Evolutionary conservation across 2,888 invertebrate species (phyloP).

Genomic region (Eledone cirrhosa): DNA sequence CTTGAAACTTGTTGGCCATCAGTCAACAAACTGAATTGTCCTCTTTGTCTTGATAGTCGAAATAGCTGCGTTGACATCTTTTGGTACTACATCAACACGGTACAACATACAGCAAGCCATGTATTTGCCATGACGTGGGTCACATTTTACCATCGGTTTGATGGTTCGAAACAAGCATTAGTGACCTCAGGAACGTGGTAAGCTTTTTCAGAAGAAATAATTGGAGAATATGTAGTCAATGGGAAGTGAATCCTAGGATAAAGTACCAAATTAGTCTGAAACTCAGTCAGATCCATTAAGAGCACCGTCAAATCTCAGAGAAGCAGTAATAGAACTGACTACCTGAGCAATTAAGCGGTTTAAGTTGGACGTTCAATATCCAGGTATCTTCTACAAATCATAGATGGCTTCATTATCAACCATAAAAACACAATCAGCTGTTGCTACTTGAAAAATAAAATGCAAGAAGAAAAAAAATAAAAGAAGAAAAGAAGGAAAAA

Average conservation of each 20-base stretch:
- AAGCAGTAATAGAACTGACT: too few species aligned
- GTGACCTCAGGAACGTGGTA: constrained; percentile 43
- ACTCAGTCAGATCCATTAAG: constrained; percentile 70
- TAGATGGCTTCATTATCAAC: constrained; percentile 75
- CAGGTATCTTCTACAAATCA: constrained; percentile 78
- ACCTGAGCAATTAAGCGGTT: too few species aligned
- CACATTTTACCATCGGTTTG: constrained; percentile 66
- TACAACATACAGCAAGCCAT: constrained; percentile 69
- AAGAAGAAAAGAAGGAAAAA: too few species aligned
- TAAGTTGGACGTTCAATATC: constrained; percentile 85
- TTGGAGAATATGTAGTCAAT: constrained; percentile 84
- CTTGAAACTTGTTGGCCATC: constrained; percentile 62
- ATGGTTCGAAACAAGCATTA: constrained; percentile 61
- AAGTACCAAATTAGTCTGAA: constrained; percentile 69
- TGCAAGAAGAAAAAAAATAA: too few species aligned
- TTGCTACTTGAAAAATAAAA: too few species aligned
- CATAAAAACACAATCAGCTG: constrained; percentile 96
- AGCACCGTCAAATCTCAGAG: constrained; percentile 69
- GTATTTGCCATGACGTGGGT: constrained; percentile 67
- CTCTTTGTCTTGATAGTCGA: constrained; percentile 61
- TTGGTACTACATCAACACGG: constrained; percentile 63
- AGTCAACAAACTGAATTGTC: constrained; percentile 61
- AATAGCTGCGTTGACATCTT: constrained; percentile 63
- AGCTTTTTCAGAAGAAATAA: constrained; percentile 92
- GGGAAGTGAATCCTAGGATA: constrained; percentile 81